These are phyloP conservation scores for Corydoras sp. DNA, from an alignment of 2,113 vertebrate genomes.

Conservation along the genomic window DNA sequence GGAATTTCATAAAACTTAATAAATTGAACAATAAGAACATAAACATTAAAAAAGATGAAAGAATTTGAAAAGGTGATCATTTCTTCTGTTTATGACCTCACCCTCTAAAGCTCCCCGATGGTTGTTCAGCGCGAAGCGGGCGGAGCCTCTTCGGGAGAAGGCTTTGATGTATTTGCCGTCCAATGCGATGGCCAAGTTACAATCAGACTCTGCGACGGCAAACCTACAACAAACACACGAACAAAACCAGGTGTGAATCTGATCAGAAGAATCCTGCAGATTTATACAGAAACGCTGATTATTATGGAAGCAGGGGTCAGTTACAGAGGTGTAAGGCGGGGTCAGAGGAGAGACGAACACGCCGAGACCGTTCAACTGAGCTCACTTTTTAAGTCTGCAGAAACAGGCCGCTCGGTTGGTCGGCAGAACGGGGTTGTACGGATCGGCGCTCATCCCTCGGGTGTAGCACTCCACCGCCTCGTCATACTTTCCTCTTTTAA, in stretches of 20 bases:
- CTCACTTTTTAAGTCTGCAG: constrained; percentile 87
- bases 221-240: constrained; percentile 61
- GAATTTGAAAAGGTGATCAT: too few relatives aligned
- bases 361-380: too few relatives aligned
- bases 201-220: constrained; percentile 90
- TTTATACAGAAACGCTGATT: too few relatives aligned
- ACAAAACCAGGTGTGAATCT: not conserved
- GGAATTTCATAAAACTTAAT: too few relatives aligned
- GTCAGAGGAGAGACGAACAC: too few relatives aligned
- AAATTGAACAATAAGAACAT: too few relatives aligned
- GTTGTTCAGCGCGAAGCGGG: constrained; percentile 76
- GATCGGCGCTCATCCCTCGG: constrained; percentile 84
- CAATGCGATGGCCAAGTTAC: constrained; percentile 86
- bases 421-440: constrained; percentile 83
- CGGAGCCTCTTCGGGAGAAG: constrained; percentile 78
- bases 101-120: constrained; percentile 82
- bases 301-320: too few relatives aligned
- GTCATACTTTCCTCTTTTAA: constrained; percentile 86
- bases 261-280: too few relatives aligned
- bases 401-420: constrained; percentile 88
- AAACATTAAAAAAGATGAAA: too few relatives aligned
- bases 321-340: too few relatives aligned
- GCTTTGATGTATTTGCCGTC: constrained; percentile 82
- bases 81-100: constrained; percentile 34
- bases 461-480: constrained; percentile 88